Evolutionary conservation across 2,888 invertebrate species (phyloP).

Genomic region (Megastigmus dorsalis): DNA sequence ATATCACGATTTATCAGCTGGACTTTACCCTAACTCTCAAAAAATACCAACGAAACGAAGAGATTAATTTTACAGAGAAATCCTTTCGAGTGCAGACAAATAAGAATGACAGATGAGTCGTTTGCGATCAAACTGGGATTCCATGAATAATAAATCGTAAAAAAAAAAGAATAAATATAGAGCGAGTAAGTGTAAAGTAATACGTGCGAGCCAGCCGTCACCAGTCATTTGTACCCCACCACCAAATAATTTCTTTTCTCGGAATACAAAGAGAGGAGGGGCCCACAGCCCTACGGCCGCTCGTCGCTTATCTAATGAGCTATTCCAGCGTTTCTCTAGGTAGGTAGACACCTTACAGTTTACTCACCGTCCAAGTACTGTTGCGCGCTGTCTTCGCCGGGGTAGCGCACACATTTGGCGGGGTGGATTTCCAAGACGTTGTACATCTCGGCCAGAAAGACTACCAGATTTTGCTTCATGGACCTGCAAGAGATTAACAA

Average conservation of each 20-base stretch:
- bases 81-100: too few species aligned
- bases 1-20: too few species aligned
- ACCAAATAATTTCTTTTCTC: slow-evolving; percentile 57
- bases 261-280: slow-evolving; percentile 42
- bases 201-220: slow-evolving; percentile 63
- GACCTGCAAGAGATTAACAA: slow-evolving; percentile 79
- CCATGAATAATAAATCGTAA: slow-evolving; percentile 53
- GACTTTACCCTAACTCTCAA: too few species aligned
- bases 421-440: slow-evolving; percentile 95
- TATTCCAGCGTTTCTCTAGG: slow-evolving; percentile 2
- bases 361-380: slow-evolving; percentile 74
- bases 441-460: slow-evolving; percentile 94
- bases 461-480: slow-evolving; percentile 92
- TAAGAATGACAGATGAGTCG: too few species aligned
- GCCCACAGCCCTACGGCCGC: background rate
- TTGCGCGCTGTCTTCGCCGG: slow-evolving; percentile 80
- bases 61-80: too few species aligned
- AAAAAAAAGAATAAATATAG: slow-evolving; percentile 61
- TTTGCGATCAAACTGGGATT: slow-evolving; percentile 55
- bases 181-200: slow-evolving; percentile 56
- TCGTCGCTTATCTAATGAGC: too few species aligned
- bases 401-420: slow-evolving; percentile 89
- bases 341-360: background rate
- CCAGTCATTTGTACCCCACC: slow-evolving; percentile 65
- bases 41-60: too few species aligned